Conservation (phyloP, 35 echinoderm and acorn worm genomes). For the Chiridota heheva region DNA sequence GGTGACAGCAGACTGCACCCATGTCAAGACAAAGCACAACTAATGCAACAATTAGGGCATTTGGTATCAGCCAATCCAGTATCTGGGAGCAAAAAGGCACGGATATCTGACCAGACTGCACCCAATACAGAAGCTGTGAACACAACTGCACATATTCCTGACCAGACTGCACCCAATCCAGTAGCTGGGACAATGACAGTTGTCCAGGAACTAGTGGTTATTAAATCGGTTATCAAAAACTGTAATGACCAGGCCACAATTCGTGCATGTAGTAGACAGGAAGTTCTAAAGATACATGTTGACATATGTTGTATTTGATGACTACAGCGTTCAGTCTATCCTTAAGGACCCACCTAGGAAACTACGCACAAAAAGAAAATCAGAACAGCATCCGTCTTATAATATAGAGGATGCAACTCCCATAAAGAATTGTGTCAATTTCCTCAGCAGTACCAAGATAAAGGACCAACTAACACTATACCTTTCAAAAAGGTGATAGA, state of each 20-base stretch:
- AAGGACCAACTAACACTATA: constrained; percentile 5
- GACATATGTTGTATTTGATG: constrained; percentile 1
- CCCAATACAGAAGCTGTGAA: not conserved
- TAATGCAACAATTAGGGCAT: not conserved
- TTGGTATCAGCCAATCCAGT: not conserved
- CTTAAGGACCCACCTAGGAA: not conserved
- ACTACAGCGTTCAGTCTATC: constrained; percentile 10
- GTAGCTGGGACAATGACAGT: not conserved
- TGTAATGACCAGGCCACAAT: not conserved
- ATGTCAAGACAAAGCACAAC: not conserved
- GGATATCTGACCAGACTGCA: not conserved
- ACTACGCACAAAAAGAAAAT: not conserved
- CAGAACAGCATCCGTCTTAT: not conserved
- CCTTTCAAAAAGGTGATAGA: constrained; percentile 10
- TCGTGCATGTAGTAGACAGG: not conserved
- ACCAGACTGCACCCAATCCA: not conserved
- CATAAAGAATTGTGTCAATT: not conserved
- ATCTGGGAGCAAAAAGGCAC: not conserved
- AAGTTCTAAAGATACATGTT: not conserved
- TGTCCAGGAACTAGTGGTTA: not conserved
- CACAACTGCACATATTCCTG: not conserved
- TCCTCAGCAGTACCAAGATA: not conserved
- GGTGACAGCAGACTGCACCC: not conserved
- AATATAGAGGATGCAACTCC: constrained; percentile 1
- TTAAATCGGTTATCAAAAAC: not conserved